phyloP scores from a whole-genome alignment of 2,888 invertebrate genomes.

The Atethmia centrago region DNA sequence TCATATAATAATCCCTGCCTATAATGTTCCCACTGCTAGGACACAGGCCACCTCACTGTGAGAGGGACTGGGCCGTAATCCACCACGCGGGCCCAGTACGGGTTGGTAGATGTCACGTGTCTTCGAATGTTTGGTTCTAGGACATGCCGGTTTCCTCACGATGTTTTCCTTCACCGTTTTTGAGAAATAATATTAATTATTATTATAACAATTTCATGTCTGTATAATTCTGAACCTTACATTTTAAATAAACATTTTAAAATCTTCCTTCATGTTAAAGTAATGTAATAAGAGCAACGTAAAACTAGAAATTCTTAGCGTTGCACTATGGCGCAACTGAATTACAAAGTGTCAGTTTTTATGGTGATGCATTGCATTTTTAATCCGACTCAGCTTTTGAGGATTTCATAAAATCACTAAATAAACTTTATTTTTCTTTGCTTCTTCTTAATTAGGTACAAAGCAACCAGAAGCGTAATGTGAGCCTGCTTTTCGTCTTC shows the following conservation, averaged over 20 bases:
- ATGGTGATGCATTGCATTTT: constrained; percentile 53
- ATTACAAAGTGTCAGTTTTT: constrained; percentile 52
- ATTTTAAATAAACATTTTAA: constrained; percentile 25
- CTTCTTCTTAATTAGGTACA: background rate
- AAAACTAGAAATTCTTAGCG: constrained; percentile 36
- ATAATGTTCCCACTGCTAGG: no score
- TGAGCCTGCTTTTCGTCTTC: background rate
- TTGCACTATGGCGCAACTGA: constrained; percentile 16
- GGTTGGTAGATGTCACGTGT: no score
- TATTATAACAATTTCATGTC: constrained; percentile 2
- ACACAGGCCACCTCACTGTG: no score
- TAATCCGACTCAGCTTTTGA: constrained; percentile 27
- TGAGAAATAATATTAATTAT: no score
- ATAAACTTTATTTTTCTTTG: background rate
- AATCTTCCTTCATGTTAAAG: constrained; percentile 7
- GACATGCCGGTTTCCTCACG: no score
- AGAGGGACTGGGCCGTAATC: no score
- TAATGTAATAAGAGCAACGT: constrained; percentile 7
- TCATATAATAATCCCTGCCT: no score
- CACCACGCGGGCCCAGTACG: no score
- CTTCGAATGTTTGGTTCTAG: no score
- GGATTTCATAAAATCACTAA: background rate
- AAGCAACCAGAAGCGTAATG: no score
- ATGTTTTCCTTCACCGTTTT: no score
- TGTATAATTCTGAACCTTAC: constrained; percentile 4